Percentiles rank a stretch among this genome's conserved stretches.
phyloP scores from a whole-genome alignment of 2,113 vertebrate genomes.

The Osmerus mordax region DNA sequence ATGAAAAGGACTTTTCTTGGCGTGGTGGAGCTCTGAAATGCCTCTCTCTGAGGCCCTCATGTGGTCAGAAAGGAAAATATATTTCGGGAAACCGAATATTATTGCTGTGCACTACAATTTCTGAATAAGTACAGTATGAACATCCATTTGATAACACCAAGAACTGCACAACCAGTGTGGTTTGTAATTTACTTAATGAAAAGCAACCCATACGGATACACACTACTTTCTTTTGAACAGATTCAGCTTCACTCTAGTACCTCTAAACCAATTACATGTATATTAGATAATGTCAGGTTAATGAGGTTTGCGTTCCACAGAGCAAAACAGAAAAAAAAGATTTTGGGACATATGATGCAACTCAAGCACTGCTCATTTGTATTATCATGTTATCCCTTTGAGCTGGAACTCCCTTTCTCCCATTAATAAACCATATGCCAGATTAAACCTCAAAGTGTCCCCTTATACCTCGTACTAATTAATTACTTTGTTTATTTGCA shows the following conservation, averaged over 20 bases:
- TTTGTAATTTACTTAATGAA: no score
- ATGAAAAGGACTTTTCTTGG: not conserved
- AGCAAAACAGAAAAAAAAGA: slow-evolving; percentile 2
- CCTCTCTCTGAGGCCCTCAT: slow-evolving; percentile 1
- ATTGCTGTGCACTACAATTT: no score
- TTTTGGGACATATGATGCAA: not conserved
- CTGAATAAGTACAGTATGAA: no score
- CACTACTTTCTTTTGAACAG: not conserved
- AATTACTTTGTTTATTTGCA: slow-evolving; percentile 29
- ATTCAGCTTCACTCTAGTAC: not conserved
- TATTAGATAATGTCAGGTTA: slow-evolving; percentile 34
- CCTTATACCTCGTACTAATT: slow-evolving; percentile 3
- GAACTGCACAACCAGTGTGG: no score
- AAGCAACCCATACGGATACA: no score
- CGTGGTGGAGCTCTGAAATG: not conserved
- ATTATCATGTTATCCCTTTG: not conserved
- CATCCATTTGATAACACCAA: no score
- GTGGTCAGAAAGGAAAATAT: not conserved
- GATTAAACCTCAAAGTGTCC: slow-evolving; percentile 7
- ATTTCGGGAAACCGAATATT: not conserved
- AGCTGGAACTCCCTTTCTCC: slow-evolving; percentile 1
- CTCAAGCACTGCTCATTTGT: not conserved
- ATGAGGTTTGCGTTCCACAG: slow-evolving; percentile 34
- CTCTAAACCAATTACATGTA: slow-evolving; percentile 36
- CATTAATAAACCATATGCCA: slow-evolving; percentile 18